Percentiles rank a stretch among this genome's conserved stretches.
Evolutionary conservation across 2,797 vertebrate genomes (phyloP).

Genomic region (Sebastes reedi): DNA sequence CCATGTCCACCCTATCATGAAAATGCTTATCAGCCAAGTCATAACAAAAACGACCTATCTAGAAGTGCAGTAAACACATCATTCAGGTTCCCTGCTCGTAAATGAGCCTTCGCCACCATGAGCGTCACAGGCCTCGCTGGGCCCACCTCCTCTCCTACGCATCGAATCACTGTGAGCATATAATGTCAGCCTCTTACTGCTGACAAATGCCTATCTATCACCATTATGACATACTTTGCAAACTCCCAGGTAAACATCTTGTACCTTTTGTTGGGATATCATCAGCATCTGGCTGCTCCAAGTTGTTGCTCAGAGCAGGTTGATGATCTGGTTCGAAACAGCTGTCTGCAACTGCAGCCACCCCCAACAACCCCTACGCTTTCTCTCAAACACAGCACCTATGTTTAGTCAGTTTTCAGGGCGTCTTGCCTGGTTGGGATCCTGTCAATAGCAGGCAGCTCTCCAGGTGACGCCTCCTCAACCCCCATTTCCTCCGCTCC

Average conservation of each 20-base stretch:
- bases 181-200: slow-evolving; percentile 1
- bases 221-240: not conserved
- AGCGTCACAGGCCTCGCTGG: slow-evolving; percentile 1
- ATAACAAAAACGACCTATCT: slow-evolving; percentile 75
- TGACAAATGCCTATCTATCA: slow-evolving; percentile 14
- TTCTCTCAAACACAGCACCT: not conserved
- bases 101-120: slow-evolving; percentile 67
- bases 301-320: slow-evolving; percentile 7
- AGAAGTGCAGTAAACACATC: slow-evolving; percentile 55
- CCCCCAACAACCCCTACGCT: slow-evolving; percentile 35
- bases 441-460: slow-evolving; percentile 76
- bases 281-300: slow-evolving; percentile 13
- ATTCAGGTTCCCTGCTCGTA: slow-evolving; percentile 65
- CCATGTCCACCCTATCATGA: slow-evolving; percentile 42
- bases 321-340: slow-evolving; percentile 57
- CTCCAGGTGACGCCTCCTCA: slow-evolving; percentile 76
- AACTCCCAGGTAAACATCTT: not conserved
- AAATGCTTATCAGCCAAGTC: slow-evolving; percentile 69
- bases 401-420: slow-evolving; percentile 59
- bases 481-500: slow-evolving; percentile 80
- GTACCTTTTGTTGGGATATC: slow-evolving; percentile 8
- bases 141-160: not conserved
- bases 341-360: slow-evolving; percentile 58
- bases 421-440: slow-evolving; percentile 80
- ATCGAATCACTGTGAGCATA: slow-evolving; percentile 4